Base-by-base conservation (phyloP, 2,113 vertebrate species). In the Cromileptes altivelis region DNA sequence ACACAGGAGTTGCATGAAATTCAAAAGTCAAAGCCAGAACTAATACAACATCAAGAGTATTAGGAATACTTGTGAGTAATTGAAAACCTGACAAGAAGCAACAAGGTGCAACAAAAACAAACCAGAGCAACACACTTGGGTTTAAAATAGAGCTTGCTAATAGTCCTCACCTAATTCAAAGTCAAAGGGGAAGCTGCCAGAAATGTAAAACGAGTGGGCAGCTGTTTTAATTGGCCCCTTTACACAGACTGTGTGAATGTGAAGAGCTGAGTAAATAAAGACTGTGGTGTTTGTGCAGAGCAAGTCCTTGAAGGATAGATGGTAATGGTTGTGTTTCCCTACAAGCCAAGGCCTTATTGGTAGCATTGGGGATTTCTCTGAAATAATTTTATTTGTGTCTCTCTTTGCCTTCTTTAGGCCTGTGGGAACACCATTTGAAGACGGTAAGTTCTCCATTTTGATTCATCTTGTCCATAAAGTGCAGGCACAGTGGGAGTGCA, bases 371-470 rank as follows among this genome's bases (percentile, higher is more conserved):
- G 23, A 68, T 58, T 65, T 82, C 4, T 69, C 47, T 14, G 52
- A 68, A 84, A 63, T 85, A 53, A 85, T 67, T 63, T 3, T 4
- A 4, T 23, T 65, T 55, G 64, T 78, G 23, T 69, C 23, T 27
- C 30, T 70, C n/a, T 4, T 95, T 95, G 75, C 94, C 14, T 15
- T 4, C 95, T 95, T 73, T 94, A 99, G 98, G 94, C 98, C 98
- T 80, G 98, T 99, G 94, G 98, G 97, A 82, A 99, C 98, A 58
- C 98, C 98, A 70, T 99, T 99, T 95, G 98, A 99, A 96, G 98
- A 99, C 93, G 98, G 98, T 99, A 95, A 97, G 98, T 93, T 80
- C 11, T 25, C 49, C 13, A 23, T 77, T 72, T 65, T 76, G 40
- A 42, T 75, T 61, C n/a, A 61, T 82, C 37, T n/a, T 9, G 67